These are phyloP conservation scores for Platysteira castanea DNA, from an alignment of 2,113 vertebrate genomes.

Conservation along the genomic window DNA sequence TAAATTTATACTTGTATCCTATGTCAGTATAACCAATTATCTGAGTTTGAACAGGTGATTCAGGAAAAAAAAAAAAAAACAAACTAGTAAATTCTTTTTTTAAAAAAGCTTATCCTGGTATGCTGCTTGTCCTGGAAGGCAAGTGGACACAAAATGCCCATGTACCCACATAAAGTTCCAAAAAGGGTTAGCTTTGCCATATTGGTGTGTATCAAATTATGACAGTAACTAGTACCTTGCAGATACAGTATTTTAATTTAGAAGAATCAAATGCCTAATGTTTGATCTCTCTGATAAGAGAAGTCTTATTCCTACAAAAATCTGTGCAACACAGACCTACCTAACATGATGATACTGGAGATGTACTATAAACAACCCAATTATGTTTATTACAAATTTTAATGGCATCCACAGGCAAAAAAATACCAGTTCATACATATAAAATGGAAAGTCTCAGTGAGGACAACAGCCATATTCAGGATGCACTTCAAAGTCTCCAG, in stretches of 20 bases:
- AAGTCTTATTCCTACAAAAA: neutral
- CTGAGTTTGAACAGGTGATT: neutral
- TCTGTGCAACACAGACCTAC: neutral
- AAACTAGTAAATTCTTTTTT: neutral
- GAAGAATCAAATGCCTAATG: neutral
- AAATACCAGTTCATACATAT: neutral
- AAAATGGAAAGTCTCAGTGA: neutral
- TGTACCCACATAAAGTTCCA: neutral
- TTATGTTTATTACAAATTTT: neutral
- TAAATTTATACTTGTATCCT: neutral
- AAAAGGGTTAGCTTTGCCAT: neutral
- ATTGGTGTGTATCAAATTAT: neutral
- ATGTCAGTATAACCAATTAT: neutral
- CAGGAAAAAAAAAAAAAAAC: neutral
- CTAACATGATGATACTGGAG: neutral
- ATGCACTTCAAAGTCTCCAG: neutral
- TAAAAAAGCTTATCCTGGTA: neutral
- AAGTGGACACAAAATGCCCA: neutral
- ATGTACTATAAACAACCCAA: neutral
- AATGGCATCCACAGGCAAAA: neutral
- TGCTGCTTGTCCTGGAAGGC: neutral
- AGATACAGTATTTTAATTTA: neutral
- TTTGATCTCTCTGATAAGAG: neutral
- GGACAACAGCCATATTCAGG: neutral
- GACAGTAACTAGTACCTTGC: neutral